Evolutionary conservation across 2,113 vertebrate species (phyloP), one percentile per base, ranked within the genome.

Genomic region (Tachysurus fulvidraco): DNA sequence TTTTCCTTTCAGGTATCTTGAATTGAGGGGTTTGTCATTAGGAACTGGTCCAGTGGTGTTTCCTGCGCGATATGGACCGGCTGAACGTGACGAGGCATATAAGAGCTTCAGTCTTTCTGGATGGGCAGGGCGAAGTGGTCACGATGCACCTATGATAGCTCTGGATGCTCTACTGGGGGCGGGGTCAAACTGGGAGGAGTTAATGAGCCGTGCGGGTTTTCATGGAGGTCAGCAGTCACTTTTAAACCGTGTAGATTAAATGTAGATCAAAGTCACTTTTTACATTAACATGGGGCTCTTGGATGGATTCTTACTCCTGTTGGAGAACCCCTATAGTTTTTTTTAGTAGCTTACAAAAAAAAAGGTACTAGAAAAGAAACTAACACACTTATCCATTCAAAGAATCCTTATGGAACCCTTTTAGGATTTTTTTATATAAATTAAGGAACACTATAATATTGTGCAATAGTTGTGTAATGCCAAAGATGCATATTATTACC

Each of bases 81-180:
- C 92, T 0, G 95, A 96, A 91, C 91, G 96, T 59, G 96, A 97
- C 1, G 28, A 87, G 0, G 94, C 52, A 28, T 97, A 97, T 88
- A 91, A 92, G 14, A 89, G 86, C 88, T 96, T 96, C 93, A 96
- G 96, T 0, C 41, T 96, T 89, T 93, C 92, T 0, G 96, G 95
- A 1, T 96, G 96, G 96, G 89, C 94, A 0, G 96, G 96, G 4
- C 92, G 95, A 4, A 96, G 96, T 0, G 96, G 96, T 19, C 96
- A 97, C 0, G 96, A 97, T 0, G 96, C 96, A 0, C 96, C 96
- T 5, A 97, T 97, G 96, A 96, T 97, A 21, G 96, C 96, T 0
- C 80, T 95, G 74, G 96, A 97, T 28, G 94, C 96, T 0, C 86
- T 97, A 86, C 92, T 97, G 88, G 94, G 93, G 0, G 94, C 95